A percentile compares a stretch with the other conserved stretches of the same genome.
Conservation (phyloP, 2,888 invertebrate genomes). For the Stictocephala bisonia region DNA sequence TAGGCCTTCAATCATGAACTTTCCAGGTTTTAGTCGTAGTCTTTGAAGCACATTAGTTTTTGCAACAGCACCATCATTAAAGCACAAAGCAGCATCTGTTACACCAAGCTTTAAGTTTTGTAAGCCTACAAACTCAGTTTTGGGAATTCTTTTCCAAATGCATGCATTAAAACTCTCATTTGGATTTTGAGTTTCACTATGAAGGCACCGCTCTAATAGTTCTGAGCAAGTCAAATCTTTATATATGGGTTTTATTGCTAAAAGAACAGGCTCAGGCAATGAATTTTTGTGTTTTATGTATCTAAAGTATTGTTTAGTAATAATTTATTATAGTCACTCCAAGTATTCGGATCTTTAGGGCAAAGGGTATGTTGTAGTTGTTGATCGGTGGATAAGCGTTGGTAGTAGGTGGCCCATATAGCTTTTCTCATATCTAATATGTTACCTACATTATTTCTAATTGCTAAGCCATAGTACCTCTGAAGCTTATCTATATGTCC, state of each 20-base stretch:
- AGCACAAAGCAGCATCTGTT: background rate
- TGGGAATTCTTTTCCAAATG: constrained; percentile 1
- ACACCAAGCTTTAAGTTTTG: too few relatives aligned
- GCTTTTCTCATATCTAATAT: background rate
- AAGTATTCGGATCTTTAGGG: constrained; percentile 18
- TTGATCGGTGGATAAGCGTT: background rate
- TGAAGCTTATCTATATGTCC: background rate
- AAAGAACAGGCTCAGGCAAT: background rate
- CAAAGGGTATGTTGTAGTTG: background rate
- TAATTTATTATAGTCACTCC: background rate
- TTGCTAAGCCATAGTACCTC: constrained; percentile 4
- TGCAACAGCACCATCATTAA: too few relatives aligned
- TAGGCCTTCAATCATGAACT: too few relatives aligned
- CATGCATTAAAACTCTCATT: constrained; percentile 27
- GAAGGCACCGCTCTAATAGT: constrained; percentile 40
- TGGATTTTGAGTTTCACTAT: constrained; percentile 31
- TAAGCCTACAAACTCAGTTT: constrained; percentile 6
- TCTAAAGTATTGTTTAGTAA: background rate
- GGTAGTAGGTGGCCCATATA: constrained; percentile 2
- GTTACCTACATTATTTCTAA: background rate
- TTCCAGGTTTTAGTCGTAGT: too few relatives aligned
- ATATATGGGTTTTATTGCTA: background rate
- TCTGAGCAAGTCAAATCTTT: background rate
- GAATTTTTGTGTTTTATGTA: background rate
- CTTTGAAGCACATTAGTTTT: too few relatives aligned